Evolutionary conservation across 2,113 vertebrate species (phyloP).

Genomic region (Catharus fuscescens): DNA sequence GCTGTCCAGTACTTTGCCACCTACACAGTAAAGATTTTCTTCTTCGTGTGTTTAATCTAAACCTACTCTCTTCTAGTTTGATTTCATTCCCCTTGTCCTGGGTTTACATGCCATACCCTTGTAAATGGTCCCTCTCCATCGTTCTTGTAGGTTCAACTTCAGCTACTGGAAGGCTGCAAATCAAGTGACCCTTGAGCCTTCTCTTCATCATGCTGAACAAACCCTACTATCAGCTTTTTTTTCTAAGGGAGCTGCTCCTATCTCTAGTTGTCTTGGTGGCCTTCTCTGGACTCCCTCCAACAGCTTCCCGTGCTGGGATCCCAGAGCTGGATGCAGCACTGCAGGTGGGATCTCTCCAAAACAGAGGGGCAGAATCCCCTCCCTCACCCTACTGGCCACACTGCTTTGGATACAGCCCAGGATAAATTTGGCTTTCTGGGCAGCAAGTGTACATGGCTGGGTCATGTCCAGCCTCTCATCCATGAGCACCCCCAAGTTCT

Average conservation of each 20-base stretch:
- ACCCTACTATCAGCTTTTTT: not conserved
- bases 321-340: not conserved
- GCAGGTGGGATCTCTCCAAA: not conserved
- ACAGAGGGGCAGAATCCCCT: not conserved
- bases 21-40: not conserved
- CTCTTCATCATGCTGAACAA: not conserved
- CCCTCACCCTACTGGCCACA: accelerated
- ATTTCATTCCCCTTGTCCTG: not conserved
- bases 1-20: not conserved
- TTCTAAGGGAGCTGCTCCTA: not conserved
- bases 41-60: not conserved
- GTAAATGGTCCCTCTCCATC: not conserved
- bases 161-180: not conserved
- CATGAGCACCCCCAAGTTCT: not conserved
- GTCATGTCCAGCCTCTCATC: not conserved
- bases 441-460: accelerated
- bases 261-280: not conserved
- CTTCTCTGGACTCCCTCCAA: accelerated
- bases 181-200: not conserved
- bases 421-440: not conserved
- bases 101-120: not conserved
- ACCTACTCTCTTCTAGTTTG: not conserved
- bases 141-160: not conserved
- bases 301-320: not conserved
- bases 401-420: not conserved